phyloP scores from a whole-genome alignment of 2,797 vertebrate species.

The Tolypeutes matacus region DNA sequence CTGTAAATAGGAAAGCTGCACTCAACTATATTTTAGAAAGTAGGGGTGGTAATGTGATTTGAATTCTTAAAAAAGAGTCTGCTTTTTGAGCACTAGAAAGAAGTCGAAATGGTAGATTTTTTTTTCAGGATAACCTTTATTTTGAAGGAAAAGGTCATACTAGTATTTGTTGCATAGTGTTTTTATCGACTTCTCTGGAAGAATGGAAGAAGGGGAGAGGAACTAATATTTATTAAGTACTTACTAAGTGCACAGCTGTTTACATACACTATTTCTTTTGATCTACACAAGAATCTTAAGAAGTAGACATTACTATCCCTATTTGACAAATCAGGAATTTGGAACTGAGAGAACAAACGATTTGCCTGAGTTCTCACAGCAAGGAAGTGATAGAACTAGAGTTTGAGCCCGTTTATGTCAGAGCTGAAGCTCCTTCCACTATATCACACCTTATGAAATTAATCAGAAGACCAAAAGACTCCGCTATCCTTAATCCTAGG shows the following conservation, averaged over 20 bases:
- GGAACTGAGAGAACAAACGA: neutral
- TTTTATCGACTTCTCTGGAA: neutral
- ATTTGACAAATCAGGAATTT: conserved; percentile 34
- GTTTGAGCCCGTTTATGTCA: neutral
- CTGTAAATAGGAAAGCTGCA: conserved; percentile 1
- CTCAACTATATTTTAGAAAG: conserved; percentile 12
- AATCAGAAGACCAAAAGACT: conserved; percentile 30
- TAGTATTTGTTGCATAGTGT: neutral
- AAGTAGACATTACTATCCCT: neutral
- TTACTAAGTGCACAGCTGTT: neutral
- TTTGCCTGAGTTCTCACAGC: conserved; percentile 8
- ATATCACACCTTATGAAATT: neutral
- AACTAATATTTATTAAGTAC: neutral
- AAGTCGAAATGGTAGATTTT: conserved; percentile 28
- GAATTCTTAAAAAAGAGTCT: neutral
- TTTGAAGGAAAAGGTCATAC: conserved; percentile 49
- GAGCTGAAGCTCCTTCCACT: neutral
- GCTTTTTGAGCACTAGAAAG: neutral
- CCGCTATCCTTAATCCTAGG: neutral
- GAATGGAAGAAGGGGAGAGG: neutral
- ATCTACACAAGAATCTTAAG: conserved; percentile 28
- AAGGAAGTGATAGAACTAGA: neutral
- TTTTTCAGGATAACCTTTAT: conserved; percentile 40
- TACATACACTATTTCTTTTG: neutral
- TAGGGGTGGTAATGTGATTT: neutral